Percentiles rank a stretch among this genome's conserved stretches.
Evolutionary conservation across 2,797 vertebrate species (phyloP).

Genomic region (Pygocentrus nattereri): DNA sequence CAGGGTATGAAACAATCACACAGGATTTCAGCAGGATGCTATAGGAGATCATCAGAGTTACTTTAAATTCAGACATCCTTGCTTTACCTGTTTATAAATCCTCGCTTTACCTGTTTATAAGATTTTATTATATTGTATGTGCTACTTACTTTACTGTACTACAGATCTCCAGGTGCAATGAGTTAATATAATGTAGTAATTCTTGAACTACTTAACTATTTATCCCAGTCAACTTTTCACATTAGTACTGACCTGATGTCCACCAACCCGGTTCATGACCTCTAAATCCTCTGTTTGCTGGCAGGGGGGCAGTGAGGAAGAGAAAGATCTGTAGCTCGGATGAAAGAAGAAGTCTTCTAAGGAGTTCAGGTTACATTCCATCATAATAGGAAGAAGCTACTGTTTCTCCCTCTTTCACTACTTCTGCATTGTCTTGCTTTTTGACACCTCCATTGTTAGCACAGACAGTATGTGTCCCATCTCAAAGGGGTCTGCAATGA

Average conservation of each 20-base stretch:
- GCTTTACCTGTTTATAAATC: too few species aligned
- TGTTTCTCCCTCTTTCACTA: conserved; percentile 89
- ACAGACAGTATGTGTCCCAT: conserved; percentile 88
- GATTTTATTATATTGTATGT: too few species aligned
- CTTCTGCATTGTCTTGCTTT: conserved; percentile 94
- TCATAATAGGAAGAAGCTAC: conserved; percentile 91
- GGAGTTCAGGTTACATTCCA: conserved; percentile 94
- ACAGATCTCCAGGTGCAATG: too few species aligned
- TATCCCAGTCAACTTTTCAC: neutral
- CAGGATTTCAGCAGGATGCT: too few species aligned
- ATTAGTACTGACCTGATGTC: neutral
- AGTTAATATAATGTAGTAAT: too few species aligned
- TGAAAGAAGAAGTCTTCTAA: conserved; percentile 99
- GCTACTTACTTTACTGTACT: too few species aligned
- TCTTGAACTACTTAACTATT: too few species aligned
- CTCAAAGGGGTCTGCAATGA: conserved; percentile 86
- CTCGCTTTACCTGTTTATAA: too few species aligned
- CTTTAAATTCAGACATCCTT: too few species aligned
- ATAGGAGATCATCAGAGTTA: too few species aligned
- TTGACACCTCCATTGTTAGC: conserved; percentile 84
- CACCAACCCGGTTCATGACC: conserved; percentile 26
- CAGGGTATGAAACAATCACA: too few species aligned
- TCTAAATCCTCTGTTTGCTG: conserved; percentile 21
- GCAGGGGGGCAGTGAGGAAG: conserved; percentile 61
- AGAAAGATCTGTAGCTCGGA: conserved; percentile 84